Conservation (phyloP, 2,797 vertebrate genomes). For the Etheostoma perlongum region DNA sequence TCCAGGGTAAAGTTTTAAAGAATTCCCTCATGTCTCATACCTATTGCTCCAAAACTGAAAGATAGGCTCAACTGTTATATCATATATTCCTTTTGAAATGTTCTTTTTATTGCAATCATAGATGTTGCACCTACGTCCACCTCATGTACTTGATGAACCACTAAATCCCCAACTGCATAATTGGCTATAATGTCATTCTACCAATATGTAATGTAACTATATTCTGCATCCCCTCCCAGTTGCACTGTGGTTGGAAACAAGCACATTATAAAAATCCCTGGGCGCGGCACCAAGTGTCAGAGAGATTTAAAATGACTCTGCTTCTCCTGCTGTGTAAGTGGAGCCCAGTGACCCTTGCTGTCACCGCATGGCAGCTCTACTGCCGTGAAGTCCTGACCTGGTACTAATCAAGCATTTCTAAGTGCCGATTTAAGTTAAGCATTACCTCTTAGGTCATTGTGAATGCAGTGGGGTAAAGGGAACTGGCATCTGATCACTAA, state of each 20-base stretch:
- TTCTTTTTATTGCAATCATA: too few relatives aligned
- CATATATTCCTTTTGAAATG: too few relatives aligned
- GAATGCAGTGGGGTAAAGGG: constrained; percentile 39
- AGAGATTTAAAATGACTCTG: constrained; percentile 67
- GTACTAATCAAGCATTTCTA: constrained; percentile 68
- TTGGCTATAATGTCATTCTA: too few relatives aligned
- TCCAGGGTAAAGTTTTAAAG: too few relatives aligned
- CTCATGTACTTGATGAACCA: too few relatives aligned
- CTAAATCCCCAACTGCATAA: too few relatives aligned
- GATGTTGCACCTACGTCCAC: too few relatives aligned
- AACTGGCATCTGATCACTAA: constrained; percentile 54
- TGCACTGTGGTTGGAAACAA: constrained; percentile 50
- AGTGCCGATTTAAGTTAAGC: constrained; percentile 55
- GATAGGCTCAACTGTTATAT: too few relatives aligned
- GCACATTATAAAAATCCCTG: constrained; percentile 49
- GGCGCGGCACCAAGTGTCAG: constrained; percentile 70
- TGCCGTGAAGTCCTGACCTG: constrained; percentile 52
- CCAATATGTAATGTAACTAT: background rate
- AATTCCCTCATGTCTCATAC: too few relatives aligned
- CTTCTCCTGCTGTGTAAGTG: constrained; percentile 65
- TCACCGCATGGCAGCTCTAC: constrained; percentile 50
- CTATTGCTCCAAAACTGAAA: too few relatives aligned
- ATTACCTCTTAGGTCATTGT: constrained; percentile 64
- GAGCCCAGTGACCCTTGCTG: constrained; percentile 60
- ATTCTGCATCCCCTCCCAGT: constrained; percentile 40